Conservation (phyloP, 64 coral and sea anemone genomes). For the Stichodactyla helianthus region DNA sequence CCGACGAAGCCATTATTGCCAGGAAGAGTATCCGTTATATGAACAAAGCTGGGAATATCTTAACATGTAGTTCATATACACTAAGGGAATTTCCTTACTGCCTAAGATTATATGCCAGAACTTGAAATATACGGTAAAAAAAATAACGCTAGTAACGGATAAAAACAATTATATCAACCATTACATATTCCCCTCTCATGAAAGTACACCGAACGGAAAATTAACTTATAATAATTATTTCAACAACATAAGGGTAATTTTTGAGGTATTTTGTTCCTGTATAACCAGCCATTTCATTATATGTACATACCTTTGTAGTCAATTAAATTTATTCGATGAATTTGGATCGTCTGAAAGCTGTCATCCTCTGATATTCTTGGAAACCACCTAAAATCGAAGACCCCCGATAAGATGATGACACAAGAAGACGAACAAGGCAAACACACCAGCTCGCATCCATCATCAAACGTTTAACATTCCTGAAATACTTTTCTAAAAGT, state of each 20-base stretch:
- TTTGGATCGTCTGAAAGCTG: not conserved
- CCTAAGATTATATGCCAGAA: too few species aligned
- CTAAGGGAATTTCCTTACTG: too few species aligned
- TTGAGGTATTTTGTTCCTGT: not conserved
- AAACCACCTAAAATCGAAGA: not conserved
- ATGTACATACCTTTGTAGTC: not conserved
- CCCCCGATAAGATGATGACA: not conserved
- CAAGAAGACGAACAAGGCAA: not conserved
- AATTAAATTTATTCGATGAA: conserved; percentile 2
- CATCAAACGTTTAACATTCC: not conserved
- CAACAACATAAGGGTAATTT: not conserved
- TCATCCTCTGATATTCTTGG: not conserved
- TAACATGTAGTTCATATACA: too few species aligned
- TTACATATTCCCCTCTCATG: not conserved
- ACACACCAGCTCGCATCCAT: not conserved
- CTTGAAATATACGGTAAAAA: too few species aligned
- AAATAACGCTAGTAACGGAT: not conserved
- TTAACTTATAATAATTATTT: not conserved
- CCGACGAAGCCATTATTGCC: too few species aligned
- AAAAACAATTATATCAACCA: not conserved
- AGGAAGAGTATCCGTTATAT: too few species aligned
- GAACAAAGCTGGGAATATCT: too few species aligned
- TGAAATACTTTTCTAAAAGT: not conserved
- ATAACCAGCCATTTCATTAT: not conserved
- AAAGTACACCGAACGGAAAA: not conserved